These are phyloP conservation scores for Papilio aristodemus DNA, from an alignment of 1,140 invertebrate genomes.

Conservation along the genomic window DNA sequence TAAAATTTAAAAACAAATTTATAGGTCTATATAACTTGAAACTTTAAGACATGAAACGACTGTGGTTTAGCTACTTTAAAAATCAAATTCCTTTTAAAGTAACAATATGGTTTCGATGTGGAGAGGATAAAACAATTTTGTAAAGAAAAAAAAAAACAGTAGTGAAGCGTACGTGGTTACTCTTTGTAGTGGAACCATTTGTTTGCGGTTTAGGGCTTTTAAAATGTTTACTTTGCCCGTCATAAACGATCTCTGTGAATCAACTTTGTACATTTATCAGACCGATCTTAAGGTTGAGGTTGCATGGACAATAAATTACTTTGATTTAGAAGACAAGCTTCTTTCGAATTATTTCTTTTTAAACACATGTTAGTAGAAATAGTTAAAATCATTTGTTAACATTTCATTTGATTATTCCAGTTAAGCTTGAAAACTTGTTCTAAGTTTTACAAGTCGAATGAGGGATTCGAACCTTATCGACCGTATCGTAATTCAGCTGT, in stretches of 20 bases:
- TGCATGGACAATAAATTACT: slow-evolving; percentile 15
- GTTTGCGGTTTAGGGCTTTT: slow-evolving; percentile 45
- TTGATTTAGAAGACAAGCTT: not conserved
- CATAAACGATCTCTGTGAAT: slow-evolving; percentile 41
- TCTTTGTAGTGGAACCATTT: slow-evolving; percentile 35
- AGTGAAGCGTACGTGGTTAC: slow-evolving; percentile 20
- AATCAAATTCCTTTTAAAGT: not conserved
- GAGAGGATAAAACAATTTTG: slow-evolving; percentile 2
- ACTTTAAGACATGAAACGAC: too few species aligned
- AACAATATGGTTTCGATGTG: not conserved
- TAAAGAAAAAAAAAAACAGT: slow-evolving; percentile 38
- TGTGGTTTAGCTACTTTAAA: not conserved
- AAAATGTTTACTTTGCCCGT: slow-evolving; percentile 46
- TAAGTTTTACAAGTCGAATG: too few species aligned
- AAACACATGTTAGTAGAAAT: not conserved
- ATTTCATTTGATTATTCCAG: too few species aligned
- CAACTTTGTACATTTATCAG: slow-evolving; percentile 32
- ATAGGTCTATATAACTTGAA: not conserved
- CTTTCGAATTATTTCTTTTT: not conserved
- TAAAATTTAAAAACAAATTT: too few species aligned
- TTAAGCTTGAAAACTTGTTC: too few species aligned
- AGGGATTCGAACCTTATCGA: too few species aligned
- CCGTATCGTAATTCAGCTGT: too few species aligned
- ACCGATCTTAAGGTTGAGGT: slow-evolving; percentile 19
- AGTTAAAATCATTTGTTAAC: too few species aligned